Evolutionary conservation across 2,797 vertebrate genomes (phyloP).

Genomic region (Mormyrus hasselquistii): DNA sequence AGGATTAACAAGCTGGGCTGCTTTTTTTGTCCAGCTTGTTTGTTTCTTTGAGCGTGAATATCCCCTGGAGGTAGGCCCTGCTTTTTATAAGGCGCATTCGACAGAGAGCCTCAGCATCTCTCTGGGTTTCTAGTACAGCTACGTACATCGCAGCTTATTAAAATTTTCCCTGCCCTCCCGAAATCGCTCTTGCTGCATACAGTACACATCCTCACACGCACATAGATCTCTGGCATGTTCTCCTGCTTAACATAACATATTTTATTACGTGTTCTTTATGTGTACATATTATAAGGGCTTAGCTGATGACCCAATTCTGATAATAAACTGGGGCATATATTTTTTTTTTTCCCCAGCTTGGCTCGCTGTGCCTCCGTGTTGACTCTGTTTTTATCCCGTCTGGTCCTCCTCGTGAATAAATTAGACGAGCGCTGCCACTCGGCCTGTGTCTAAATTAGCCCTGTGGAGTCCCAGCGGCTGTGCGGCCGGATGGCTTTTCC

Average conservation of each 20-base stretch:
- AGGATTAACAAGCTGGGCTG: background rate
- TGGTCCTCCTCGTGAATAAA: background rate
- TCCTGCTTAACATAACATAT: background rate
- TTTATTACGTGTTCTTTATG: background rate
- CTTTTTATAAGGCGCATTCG: background rate
- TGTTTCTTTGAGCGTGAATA: background rate
- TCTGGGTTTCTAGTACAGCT: background rate
- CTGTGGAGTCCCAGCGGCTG: background rate
- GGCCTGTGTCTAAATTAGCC: background rate
- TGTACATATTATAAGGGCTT: background rate
- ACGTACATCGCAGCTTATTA: background rate
- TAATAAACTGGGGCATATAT: slow-evolving; percentile 8
- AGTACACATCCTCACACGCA: background rate
- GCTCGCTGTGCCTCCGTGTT: background rate
- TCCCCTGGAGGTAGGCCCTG: background rate
- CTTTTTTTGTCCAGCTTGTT: background rate
- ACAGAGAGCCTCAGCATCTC: background rate
- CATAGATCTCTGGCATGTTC: background rate
- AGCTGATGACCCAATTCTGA: slow-evolving; percentile 3
- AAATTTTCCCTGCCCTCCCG: background rate
- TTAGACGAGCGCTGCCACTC: background rate
- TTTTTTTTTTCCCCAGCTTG: slow-evolving; percentile 6
- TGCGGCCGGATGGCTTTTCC: background rate
- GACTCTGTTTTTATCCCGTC: background rate
- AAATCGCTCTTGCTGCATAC: background rate